Evolutionary conservation across 2,113 vertebrate genomes (phyloP).

Genomic region (Hoplias malabaricus): DNA sequence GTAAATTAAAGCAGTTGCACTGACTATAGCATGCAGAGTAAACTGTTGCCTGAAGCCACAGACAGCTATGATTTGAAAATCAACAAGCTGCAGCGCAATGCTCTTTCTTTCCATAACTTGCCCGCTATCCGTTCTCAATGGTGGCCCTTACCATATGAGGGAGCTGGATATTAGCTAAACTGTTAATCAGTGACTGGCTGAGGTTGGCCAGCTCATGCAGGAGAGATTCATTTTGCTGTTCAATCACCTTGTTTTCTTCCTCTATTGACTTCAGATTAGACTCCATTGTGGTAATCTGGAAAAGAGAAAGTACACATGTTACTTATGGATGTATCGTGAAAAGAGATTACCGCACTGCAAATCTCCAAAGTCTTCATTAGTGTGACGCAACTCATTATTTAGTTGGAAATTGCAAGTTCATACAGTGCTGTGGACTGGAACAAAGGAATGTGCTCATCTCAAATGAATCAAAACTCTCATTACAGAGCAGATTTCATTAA

Average conservation of each 20-base stretch:
- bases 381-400: not conserved
- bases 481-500: not conserved
- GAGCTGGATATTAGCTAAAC: slow-evolving; percentile 98
- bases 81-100: slow-evolving; percentile 35
- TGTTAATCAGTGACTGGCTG: slow-evolving; percentile 99
- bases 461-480: not conserved
- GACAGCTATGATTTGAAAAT: slow-evolving; percentile 31
- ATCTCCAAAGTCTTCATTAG: not conserved
- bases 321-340: not conserved
- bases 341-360: not conserved
- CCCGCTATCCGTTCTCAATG: slow-evolving; percentile 77
- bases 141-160: slow-evolving; percentile 97
- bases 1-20: slow-evolving; percentile 25
- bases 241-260: slow-evolving; percentile 99
- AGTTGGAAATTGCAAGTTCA: not conserved
- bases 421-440: not conserved
- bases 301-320: slow-evolving; percentile 50
- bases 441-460: not conserved
- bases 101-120: slow-evolving; percentile 65
- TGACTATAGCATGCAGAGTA: slow-evolving; percentile 33
- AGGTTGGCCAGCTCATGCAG: slow-evolving; percentile 97
- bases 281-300: slow-evolving; percentile 98
- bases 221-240: slow-evolving; percentile 98
- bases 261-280: slow-evolving; percentile 99
- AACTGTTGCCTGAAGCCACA: slow-evolving; percentile 30